Evolutionary conservation across 2,113 vertebrate genomes (phyloP).

Genomic region (Tetrao urogallus): DNA sequence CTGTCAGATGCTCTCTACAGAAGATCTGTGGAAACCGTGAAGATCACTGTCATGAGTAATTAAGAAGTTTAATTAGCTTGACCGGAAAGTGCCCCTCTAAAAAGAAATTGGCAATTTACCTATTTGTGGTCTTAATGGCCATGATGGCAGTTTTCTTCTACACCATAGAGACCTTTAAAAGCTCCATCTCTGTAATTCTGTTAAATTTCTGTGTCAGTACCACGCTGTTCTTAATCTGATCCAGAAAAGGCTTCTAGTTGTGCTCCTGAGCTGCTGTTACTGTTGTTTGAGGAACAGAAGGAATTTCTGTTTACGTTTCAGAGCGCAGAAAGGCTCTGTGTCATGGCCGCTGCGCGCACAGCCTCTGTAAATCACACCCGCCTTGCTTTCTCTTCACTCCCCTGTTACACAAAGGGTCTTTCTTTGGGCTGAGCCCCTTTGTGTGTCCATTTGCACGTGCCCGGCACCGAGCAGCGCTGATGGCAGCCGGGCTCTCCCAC

Average conservation of each 20-base stretch:
- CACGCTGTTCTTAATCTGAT: accelerated
- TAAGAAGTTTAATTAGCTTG: accelerated
- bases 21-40: neutral
- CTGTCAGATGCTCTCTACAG: accelerated
- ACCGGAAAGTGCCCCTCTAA: neutral
- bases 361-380: accelerated
- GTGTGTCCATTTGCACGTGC: neutral
- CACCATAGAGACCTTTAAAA: accelerated
- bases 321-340: neutral
- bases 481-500: neutral
- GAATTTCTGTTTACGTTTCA: neutral
- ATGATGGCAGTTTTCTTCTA: neutral
- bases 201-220: neutral
- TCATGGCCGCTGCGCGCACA: neutral
- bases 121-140: accelerated
- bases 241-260: neutral
- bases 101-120: neutral
- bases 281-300: accelerated
- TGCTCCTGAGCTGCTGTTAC: accelerated
- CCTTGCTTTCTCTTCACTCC: neutral
- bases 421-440: neutral
- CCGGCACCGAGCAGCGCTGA: neutral
- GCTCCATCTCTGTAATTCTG: neutral
- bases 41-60: accelerated
- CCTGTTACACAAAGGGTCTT: neutral